Evolutionary conservation across 2,888 invertebrate species (phyloP).

Genomic region (Melieria picta): DNA sequence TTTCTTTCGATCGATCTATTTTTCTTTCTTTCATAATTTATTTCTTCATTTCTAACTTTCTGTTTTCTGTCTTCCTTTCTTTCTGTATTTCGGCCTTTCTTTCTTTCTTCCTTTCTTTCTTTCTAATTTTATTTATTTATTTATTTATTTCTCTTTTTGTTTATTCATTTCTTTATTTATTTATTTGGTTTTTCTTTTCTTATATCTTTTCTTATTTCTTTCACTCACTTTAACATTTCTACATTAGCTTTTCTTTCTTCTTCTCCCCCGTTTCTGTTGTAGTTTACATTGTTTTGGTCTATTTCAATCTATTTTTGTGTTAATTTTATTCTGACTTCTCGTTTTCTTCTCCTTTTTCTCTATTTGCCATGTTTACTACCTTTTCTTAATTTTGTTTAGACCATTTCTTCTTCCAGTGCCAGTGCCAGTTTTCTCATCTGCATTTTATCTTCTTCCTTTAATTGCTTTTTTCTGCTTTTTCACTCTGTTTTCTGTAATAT

Average conservation of each 20-base stretch:
- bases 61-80: no score
- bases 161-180: slow-evolving; percentile 3
- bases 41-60: no score
- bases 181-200: background rate
- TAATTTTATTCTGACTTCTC: background rate
- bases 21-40: background rate
- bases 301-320: slow-evolving; percentile 5
- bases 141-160: slow-evolving; percentile 11
- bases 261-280: background rate
- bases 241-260: background rate
- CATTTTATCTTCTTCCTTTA: no score
- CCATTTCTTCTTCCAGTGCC: no score
- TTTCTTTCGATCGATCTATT: background rate
- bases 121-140: slow-evolving; percentile 8
- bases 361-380: background rate
- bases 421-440: no score
- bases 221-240: background rate
- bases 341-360: background rate
- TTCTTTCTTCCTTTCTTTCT: background rate
- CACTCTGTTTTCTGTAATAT: no score
- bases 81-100: background rate
- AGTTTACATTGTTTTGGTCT: background rate
- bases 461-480: no score
- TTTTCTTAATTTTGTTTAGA: slow-evolving; percentile 6
- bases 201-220: background rate